Evolutionary conservation across 2,888 invertebrate species (phyloP), one percentile per base, ranked within the genome.

Genomic region (Belgica antarctica): DNA sequence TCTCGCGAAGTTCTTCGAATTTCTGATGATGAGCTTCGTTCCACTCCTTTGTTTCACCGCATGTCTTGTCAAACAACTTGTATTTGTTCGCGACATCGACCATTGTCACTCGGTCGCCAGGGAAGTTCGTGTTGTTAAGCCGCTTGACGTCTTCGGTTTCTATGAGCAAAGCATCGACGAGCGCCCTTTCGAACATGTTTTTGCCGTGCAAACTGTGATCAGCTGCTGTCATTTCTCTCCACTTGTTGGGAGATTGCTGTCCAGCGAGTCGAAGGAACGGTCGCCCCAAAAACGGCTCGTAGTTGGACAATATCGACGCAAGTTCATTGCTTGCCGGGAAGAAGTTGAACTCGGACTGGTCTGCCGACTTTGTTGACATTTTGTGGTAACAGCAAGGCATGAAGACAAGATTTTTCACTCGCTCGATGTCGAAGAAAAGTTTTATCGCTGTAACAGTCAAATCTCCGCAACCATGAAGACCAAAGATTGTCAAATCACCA

Each of bases 361-460:
- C 75, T n/a, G 46, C 31, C 1, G 27, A 71, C 2, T 72, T 52
- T 24, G 80, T 71, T 66, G 79, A 75, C 77, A 91, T 82, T 78
- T 88, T 87, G 76, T 92, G 91, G 75, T 92, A 92, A 76, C 92
- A 92, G 75, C 92, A 92, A 2, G 91, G 88, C 83, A 91, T 86
- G 12, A 90, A 80, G 57, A 87, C 82, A 22, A 90, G 76, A 15
- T 83, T 78, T 72, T 80, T 82, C 0, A 86, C 85, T 34, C 79
- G 77, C 5, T 81, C 75, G 77, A 87, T 83, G 74, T 83, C 79
- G 46, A 83, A 75, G 78, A 89, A 91, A 73, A 90, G 78, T 74
- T 85, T 82, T 62, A 89, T 82, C 7, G 88, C 86, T 70, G 84
- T 83, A 22, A 89, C 81, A 46, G 89, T 87, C 70, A 92, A 81